Evolutionary conservation across 2,797 vertebrate genomes (phyloP), one percentile per base, ranked within the genome.

Genomic region (Threskiornis aethiopicus): DNA sequence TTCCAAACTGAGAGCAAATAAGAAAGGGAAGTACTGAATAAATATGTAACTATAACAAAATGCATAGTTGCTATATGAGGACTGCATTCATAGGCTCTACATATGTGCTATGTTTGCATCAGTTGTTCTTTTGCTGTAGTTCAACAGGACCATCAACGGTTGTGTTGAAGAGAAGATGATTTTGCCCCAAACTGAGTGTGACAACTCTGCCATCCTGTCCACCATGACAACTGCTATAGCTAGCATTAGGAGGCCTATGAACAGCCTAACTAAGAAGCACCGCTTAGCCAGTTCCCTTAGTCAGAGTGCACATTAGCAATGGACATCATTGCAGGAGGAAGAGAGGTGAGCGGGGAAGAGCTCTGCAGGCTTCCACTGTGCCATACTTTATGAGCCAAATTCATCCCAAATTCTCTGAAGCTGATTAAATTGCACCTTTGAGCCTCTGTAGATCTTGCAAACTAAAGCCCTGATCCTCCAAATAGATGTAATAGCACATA

Each of bases 11-110:
- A 85, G 35, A 85, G 24, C 54, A 81, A 66, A 28, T 42, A 81
- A 86, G 71, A 91, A 73, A 90, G 31, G 10, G 47, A 90, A 77
- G 18, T 39, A 83, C 55, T 83, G 64, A 89, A 72, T 84, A 93
- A 69, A 58, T 39, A 33, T 1, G 9, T 51, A 73, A 26, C 44
- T 65, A 18, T 69, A 52, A 84, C 49, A 75, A 75, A 95, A 61
- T 5, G 21, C 13, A 4, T 57, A 57, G 49, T 44, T 84, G 49
- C 61, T 91, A 2, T 20, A 16, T 42, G 49, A 59, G 49, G 64
- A 35, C 41, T 4, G 2, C 12, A 17, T 55, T 51, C n/a, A 26
- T 10, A 57, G 35, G 42, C 37, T 87, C 39, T 75, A 5, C 2
- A 0, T 10, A 31, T 0, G 1, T 58, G 51, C 67, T 71, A 47